Base-by-base conservation (phyloP, 2,888 invertebrate species). In the Andrena haemorrhoa region DNA sequence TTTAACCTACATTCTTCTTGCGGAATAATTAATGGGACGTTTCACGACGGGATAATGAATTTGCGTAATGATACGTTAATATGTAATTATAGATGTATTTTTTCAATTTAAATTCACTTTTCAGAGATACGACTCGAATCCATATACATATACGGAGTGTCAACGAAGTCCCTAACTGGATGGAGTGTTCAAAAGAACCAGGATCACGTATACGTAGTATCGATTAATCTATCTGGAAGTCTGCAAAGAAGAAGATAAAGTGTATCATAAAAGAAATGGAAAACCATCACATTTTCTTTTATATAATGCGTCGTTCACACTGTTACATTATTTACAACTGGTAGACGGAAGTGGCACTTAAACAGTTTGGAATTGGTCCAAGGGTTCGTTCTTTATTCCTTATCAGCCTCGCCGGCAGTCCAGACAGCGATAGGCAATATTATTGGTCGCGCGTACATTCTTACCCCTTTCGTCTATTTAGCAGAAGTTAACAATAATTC, bases 321-420 rank as follows among this genome's bases (percentile, higher is more conserved):
- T 78, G 29, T 71, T 83, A 82, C 58, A 68, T 79, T 82, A 83
- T 85, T 82, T 75, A 85, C 75, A 85, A 77, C 76, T 70, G 74
- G 79, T 76, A 84, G 84, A 78, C 51, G 81, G 69, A 78, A 83
- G 77, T 82, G 69, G 75, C 63, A 86, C 74, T 80, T 82, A 70
- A 84, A 79, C 74, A 58, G 78, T 86, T 75, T 78, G 66, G 56
- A 80, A 83, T 88, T 88, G 88, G 88, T 88, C 88, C 86, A 83
- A 88, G 78, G 79, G 68, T 84, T 82, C 72, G 79, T 80, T 79
- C 74, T 84, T 83, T 85, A 88, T 86, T 87, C 75, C 77, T 82
- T 71, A 69, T 81, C 58, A 64, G 51, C 64, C 35, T 60, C 49
- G n/a, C 53, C 63, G 51, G 69, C 33, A 53, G 65, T 78, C 51